Conservation (phyloP, 30 jellyfish, hydroid and myxozoan species). For the Hydractinia symbiolongicarpus region DNA sequence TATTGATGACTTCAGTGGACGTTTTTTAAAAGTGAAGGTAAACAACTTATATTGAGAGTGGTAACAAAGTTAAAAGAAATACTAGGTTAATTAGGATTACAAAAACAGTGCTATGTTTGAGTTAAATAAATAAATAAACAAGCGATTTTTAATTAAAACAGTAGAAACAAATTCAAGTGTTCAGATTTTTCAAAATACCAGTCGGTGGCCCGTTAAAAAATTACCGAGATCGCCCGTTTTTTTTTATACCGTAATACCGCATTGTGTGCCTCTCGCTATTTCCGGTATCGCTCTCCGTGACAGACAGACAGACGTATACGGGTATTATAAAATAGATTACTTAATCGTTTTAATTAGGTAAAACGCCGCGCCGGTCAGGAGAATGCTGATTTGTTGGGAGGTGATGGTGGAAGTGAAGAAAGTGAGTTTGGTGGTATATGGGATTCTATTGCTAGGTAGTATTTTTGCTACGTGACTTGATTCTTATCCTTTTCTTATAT, state of each 20-base stretch:
- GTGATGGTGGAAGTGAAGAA: slow-evolving; percentile 56
- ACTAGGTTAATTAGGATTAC: not conserved
- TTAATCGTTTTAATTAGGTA: slow-evolving; percentile 36
- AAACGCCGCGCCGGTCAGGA: slow-evolving; percentile 80
- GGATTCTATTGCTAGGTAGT: slow-evolving; percentile 85
- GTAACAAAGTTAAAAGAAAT: not conserved
- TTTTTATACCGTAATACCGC: too few species aligned
- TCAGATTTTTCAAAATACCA: too few species aligned
- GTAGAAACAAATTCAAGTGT: too few species aligned
- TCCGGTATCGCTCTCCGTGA: too few species aligned
- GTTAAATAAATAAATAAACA: too few species aligned
- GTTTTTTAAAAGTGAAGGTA: slow-evolving; percentile 74
- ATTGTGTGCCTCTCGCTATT: too few species aligned
- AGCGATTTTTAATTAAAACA: too few species aligned
- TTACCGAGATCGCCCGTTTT: too few species aligned
- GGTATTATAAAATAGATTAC: not conserved
- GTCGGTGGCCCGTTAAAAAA: too few species aligned
- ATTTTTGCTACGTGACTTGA: not conserved
- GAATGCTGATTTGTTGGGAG: slow-evolving; percentile 62
- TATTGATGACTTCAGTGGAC: slow-evolving; percentile 71
- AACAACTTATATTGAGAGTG: not conserved
- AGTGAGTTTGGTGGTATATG: slow-evolving; percentile 58
- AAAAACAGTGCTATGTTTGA: too few species aligned
- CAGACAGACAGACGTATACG: too few species aligned
- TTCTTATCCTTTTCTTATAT: not conserved